These are phyloP conservation scores for Misgurnus mizolepis DNA, from an alignment of 2,113 vertebrate species.

Conservation along the genomic window DNA sequence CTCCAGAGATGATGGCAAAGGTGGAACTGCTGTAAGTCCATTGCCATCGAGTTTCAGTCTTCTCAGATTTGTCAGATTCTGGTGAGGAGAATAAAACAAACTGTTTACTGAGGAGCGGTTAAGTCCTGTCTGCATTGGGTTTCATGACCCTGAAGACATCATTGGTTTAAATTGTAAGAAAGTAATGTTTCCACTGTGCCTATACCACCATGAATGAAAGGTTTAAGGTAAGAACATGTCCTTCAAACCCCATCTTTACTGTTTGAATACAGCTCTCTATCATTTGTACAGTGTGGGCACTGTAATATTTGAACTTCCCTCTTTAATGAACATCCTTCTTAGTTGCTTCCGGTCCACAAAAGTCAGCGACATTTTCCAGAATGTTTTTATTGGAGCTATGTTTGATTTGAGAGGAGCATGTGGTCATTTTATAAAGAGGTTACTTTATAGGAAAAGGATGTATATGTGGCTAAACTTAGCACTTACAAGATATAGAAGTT, in stretches of 20 bases:
- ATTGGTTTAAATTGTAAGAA: constrained; percentile 33
- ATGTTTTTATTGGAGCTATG: constrained; percentile 46
- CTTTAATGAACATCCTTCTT: constrained; percentile 48
- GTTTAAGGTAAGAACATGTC: constrained; percentile 25
- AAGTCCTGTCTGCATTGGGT: neutral
- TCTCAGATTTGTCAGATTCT: constrained; percentile 73
- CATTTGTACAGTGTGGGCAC: constrained; percentile 58
- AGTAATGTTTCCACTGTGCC: constrained; percentile 22
- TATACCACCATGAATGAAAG: constrained; percentile 38
- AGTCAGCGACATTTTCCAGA: constrained; percentile 34
- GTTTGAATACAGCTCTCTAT: constrained; percentile 52
- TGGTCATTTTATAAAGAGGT: constrained; percentile 53
- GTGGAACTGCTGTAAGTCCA: constrained; percentile 68
- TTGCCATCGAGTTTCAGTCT: constrained; percentile 76
- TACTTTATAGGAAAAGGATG: constrained; percentile 38
- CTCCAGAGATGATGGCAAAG: constrained; percentile 72
- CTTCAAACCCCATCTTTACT: constrained; percentile 38
- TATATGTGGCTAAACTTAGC: constrained; percentile 49
- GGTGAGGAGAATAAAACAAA: neutral
- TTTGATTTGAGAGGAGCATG: constrained; percentile 49
- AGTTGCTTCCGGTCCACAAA: constrained; percentile 52
- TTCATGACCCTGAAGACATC: constrained; percentile 6
- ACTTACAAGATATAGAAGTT: constrained; percentile 51
- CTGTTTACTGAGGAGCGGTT: constrained; percentile 2
- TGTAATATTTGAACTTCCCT: constrained; percentile 60